phyloP scores from a whole-genome alignment of 2,113 vertebrate species.

The Oenanthe oenanthe region DNA sequence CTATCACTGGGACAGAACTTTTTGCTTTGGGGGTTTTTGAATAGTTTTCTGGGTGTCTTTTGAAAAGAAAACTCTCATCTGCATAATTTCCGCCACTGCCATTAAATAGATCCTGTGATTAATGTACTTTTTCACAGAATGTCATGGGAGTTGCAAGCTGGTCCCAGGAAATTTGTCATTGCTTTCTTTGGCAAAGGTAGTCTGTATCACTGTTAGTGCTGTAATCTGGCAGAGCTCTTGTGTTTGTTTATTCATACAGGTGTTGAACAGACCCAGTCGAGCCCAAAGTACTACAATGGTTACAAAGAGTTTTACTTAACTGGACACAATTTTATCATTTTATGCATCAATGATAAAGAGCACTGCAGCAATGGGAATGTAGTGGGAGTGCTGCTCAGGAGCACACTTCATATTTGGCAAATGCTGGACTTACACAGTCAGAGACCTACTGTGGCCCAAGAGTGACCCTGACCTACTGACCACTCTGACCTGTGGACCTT shows the following conservation, averaged over 20 bases:
- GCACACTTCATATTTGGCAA: background rate
- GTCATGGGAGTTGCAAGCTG: background rate
- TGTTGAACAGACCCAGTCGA: background rate
- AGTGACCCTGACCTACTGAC: background rate
- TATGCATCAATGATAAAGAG: background rate
- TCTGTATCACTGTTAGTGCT: background rate
- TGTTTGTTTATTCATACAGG: background rate
- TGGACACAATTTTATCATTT: background rate
- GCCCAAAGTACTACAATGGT: background rate
- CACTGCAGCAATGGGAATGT: background rate
- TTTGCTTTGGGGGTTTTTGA: fast-evolving
- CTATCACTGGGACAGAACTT: background rate
- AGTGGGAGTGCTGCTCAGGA: background rate
- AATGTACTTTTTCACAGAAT: background rate
- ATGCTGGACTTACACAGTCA: background rate
- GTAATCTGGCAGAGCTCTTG: background rate
- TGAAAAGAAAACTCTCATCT: background rate
- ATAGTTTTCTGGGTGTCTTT: background rate
- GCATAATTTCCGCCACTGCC: background rate
- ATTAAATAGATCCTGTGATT: background rate
- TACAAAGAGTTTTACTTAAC: background rate
- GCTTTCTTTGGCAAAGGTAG: background rate
- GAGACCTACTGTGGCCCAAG: background rate
- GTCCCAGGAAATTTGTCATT: background rate
- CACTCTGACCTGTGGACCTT: background rate